These are phyloP conservation scores for Chelidonichthys spinosus DNA, from an alignment of 2,797 vertebrate genomes.

Conservation along the genomic window DNA sequence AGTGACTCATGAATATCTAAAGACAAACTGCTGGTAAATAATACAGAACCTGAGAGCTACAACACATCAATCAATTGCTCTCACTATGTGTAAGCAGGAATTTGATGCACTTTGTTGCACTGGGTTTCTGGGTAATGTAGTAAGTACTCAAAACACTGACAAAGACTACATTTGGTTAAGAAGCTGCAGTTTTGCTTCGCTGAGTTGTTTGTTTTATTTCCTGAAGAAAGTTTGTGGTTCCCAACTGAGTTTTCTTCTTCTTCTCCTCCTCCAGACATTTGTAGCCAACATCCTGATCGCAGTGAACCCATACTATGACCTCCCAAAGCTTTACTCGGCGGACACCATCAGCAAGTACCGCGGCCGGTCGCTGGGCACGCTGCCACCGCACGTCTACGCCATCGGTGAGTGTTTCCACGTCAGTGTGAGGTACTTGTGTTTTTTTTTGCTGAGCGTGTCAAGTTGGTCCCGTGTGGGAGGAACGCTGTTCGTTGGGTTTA, in stretches of 20 bases:
- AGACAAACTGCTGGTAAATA: no score
- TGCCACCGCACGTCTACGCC: slow-evolving; percentile 96
- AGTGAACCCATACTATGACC: slow-evolving; percentile 96
- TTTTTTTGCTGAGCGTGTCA: not conserved
- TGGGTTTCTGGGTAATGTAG: not conserved
- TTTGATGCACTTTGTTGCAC: not conserved
- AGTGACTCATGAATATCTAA: no score
- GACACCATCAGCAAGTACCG: slow-evolving; percentile 92
- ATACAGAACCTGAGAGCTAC: no score
- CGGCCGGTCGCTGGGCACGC: slow-evolving; percentile 92
- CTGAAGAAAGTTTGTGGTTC: not conserved
- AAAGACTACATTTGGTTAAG: no score
- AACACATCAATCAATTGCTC: no score
- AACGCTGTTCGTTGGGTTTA: not conserved
- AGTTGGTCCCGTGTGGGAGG: not conserved
- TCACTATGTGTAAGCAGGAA: not conserved
- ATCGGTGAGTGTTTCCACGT: slow-evolving; percentile 85
- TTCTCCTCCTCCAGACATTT: slow-evolving; percentile 85
- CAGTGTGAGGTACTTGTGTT: no score
- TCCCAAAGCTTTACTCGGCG: slow-evolving; percentile 93
- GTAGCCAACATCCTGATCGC: slow-evolving; percentile 98
- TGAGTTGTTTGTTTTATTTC: no score
- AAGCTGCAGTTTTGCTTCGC: no score
- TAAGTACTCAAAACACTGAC: no score
- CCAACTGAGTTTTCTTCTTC: not conserved